Base-by-base conservation (phyloP, 2,113 vertebrate genomes). In the Tiliqua scincoides region DNA sequence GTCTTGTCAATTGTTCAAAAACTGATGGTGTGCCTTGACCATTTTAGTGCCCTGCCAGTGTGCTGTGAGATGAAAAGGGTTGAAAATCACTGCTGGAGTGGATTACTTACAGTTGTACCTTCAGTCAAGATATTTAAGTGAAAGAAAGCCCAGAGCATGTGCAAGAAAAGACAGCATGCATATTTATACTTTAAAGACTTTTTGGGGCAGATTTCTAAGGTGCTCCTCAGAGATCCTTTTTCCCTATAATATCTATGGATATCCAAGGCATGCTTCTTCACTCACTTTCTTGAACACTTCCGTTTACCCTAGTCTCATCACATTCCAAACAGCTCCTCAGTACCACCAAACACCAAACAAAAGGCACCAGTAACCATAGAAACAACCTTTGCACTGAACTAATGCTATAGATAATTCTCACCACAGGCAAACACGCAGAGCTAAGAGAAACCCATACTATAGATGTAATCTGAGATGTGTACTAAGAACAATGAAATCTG, bases 321-420 rank as follows among this genome's bases (percentile, higher is more conserved):
- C 43, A 15, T 85, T 79, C 71, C 32, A 54, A 32, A 43, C 43
- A 76, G n/a, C n/a, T 67, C 17, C 59, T 63, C 37, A 62, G 10
- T 32, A 73, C 23, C 62, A 78, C 30, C 20, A 71, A 61, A 43
- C 27, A 11, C 72, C 43, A 30, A 72, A 25, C 76, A 59, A 79
- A 61, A 80, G 68, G n/a, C 40, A 72, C 12, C 18, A 32, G 15
- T 12, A 79, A 72, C 48, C 37, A 80, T 48, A 2, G 27, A 79
- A 59, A 23, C 35, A 32, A 1, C 18, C 37, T 20, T 20, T 40
- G 11, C 21, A 73, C 40, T 80, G 30, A 79, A 76, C 63, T 52
- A 40, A 3, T 84, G 32, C n/a, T 54, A 85, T 32, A 85, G 4
- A 70, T n/a, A 82, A 80, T 86, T 80, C n/a, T 74, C 40, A 80